These are phyloP conservation scores for Nebria salina DNA, from an alignment of 2,888 invertebrate species.

Conservation along the genomic window DNA sequence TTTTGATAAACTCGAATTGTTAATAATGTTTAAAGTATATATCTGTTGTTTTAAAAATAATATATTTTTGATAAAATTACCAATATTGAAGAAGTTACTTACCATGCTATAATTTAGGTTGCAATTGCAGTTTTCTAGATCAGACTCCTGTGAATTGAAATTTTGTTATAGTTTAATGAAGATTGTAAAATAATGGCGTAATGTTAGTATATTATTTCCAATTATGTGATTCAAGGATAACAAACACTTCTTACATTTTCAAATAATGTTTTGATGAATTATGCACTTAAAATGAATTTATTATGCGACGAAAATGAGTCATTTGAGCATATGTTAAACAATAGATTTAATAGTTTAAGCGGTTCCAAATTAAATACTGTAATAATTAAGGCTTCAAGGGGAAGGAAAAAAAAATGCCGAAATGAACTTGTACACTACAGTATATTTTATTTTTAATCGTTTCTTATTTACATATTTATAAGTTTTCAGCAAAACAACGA, in stretches of 20 bases:
- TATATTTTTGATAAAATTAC: neutral
- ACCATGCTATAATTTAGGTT: no score
- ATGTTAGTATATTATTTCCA: no score
- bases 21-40: neutral
- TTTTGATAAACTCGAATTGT: neutral
- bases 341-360: neutral
- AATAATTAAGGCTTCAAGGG: neutral
- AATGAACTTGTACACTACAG: conserved; percentile 34
- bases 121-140: no score
- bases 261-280: no score
- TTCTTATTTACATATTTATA: conserved; percentile 44
- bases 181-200: no score
- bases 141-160: no score
- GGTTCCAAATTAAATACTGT: neutral
- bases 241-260: no score
- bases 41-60: neutral
- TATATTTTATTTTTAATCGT: conserved; percentile 45
- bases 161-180: no score
- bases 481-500: conserved; percentile 46
- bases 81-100: neutral
- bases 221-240: no score
- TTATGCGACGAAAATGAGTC: neutral
- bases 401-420: neutral
- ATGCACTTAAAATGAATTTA: neutral
- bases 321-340: neutral